Evolutionary conservation across 1,140 invertebrate genomes (phyloP), one percentile per base, ranked within the genome.

Genomic region (Parapsyche elsis): DNA sequence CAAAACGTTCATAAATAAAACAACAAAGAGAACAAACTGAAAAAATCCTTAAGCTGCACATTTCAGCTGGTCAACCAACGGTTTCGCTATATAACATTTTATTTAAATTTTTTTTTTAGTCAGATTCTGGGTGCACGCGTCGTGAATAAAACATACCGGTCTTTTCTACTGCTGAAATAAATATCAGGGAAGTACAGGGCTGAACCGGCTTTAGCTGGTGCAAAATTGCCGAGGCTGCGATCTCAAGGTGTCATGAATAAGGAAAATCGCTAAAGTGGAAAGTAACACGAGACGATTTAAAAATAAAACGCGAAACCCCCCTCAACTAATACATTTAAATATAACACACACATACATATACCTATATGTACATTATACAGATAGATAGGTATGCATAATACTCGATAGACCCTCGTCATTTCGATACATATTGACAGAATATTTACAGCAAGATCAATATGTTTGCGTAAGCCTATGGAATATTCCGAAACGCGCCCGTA

Each of bases 131-230:
- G 38, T 70, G 77, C 77, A 79, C 49, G n/a, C 26, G 49, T 79
- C 77, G 53, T 79, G 77, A 79, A 79, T 79, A 79, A 79, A 71
- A 79, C 77, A 79, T 44, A 23, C n/a, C 1, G 71, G 19, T 64
- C 21, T 59, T 61, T 79, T 59, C 77, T 53, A 4, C 24, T 5
- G 21, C 64, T 67, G 77, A 79, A 71, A 79, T 79, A 79, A 79
- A 79, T 79, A 79, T 71, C 64, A 14, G 14, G 19, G n/a, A 2
- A 14, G 53, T 16, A 14, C 30, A 38, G 30, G 7, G 30, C 30
- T 7, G 2, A 4, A 4, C 30, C 30, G 1, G 30, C 7, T 38
- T 38, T 1, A 38, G 9, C 71, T 46, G 10, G 12, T 74, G 49
- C 49, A 74, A 74, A 74, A 49, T 49, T 49, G 71, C 71, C 21